Conservation (phyloP, 2,888 invertebrate genomes). For the Leptinotarsa rubiginosa region DNA sequence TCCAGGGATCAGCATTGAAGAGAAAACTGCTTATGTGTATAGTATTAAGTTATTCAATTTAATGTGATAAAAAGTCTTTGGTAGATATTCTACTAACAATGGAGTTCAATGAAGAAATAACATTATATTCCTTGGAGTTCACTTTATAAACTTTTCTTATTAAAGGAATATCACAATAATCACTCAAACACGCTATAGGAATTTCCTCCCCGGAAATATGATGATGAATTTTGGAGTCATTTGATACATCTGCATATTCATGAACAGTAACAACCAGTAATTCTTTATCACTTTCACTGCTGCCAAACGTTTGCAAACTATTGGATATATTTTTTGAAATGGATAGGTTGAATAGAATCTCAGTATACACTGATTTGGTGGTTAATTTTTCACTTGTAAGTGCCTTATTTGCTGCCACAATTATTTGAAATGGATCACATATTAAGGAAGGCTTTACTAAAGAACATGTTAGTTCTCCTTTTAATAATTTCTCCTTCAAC, state of each 20-base stretch:
- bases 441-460: slow-evolving; percentile 73
- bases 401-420: slow-evolving; percentile 78
- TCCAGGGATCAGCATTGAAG: no score
- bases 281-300: slow-evolving; percentile 67
- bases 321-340: slow-evolving; percentile 77
- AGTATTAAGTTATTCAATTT: slow-evolving; percentile 11
- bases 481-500: slow-evolving; percentile 70
- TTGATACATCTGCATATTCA: slow-evolving; percentile 53
- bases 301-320: slow-evolving; percentile 76
- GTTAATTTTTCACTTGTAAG: slow-evolving; percentile 70
- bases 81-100: slow-evolving; percentile 76
- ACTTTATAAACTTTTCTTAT: slow-evolving; percentile 75
- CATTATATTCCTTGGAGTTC: slow-evolving; percentile 66
- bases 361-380: slow-evolving; percentile 74
- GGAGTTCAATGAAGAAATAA: slow-evolving; percentile 69
- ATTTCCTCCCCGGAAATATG: slow-evolving; percentile 70
- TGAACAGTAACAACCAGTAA: slow-evolving; percentile 67
- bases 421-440: slow-evolving; percentile 72
- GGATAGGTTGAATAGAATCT: slow-evolving; percentile 77
- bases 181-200: slow-evolving; percentile 66
- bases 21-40: not conserved
- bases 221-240: slow-evolving; percentile 62
- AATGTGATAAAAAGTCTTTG: slow-evolving; percentile 69
- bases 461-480: slow-evolving; percentile 72
- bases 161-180: slow-evolving; percentile 67